These are phyloP conservation scores for Mus caroli DNA, from an alignment of 2,797 vertebrate species.

Conservation along the genomic window DNA sequence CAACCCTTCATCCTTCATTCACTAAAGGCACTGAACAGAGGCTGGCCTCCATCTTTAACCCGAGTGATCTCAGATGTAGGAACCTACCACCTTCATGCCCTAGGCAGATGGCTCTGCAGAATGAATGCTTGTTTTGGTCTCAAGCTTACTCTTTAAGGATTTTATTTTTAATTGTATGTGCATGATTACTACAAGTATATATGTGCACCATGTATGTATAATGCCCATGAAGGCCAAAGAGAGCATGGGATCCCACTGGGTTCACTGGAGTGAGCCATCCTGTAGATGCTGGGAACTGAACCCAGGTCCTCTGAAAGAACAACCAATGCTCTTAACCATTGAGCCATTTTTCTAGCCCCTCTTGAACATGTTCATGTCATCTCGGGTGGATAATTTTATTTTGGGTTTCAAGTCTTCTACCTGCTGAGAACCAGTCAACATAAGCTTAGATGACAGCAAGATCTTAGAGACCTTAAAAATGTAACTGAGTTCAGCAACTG, in stretches of 20 bases:
- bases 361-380: background rate
- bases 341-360: background rate
- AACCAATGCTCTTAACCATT: background rate
- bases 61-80: background rate
- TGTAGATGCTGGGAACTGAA: background rate
- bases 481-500: background rate
- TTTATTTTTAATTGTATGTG: background rate
- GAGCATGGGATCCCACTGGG: background rate
- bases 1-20: background rate
- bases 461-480: background rate
- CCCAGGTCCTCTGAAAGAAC: background rate
- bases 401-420: slow-evolving; percentile 22
- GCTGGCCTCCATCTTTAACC: background rate
- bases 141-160: background rate
- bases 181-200: background rate
- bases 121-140: background rate
- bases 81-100: background rate
- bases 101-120: background rate
- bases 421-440: background rate
- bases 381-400: slow-evolving; percentile 44
- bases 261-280: background rate
- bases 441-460: background rate
- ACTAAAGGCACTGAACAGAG: background rate
- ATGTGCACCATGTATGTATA: background rate
- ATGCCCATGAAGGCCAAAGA: background rate